phyloP scores from a whole-genome alignment of 2,113 vertebrate genomes.

The Gnathonemus echidnorhynchus region DNA sequence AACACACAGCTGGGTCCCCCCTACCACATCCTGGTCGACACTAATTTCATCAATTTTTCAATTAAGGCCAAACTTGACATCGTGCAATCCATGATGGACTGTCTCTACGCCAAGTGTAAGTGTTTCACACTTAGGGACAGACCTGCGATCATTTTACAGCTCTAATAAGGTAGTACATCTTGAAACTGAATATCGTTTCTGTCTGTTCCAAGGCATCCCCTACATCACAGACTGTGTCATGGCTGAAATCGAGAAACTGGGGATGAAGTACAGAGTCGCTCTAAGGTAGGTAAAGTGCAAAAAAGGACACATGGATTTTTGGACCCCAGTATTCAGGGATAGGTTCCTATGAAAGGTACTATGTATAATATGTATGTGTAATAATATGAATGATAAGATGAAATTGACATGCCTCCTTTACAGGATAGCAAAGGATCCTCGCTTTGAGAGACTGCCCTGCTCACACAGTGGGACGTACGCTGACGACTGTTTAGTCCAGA shows the following conservation, averaged over 20 bases:
- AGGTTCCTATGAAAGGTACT: not conserved
- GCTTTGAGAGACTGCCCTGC: slow-evolving; percentile 89
- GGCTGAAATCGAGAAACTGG: slow-evolving; percentile 96
- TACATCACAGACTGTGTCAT: slow-evolving; percentile 98
- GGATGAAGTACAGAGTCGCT: slow-evolving; percentile 91
- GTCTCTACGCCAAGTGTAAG: slow-evolving; percentile 96
- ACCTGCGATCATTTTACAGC: not conserved
- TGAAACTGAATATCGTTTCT: slow-evolving; percentile 9
- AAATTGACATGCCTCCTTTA: slow-evolving; percentile 7
- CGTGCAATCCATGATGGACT: slow-evolving; percentile 98
- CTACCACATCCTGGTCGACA: slow-evolving; percentile 90
- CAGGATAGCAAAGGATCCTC: slow-evolving; percentile 92
- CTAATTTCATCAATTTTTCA: slow-evolving; percentile 98
- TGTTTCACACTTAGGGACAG: slow-evolving; percentile 19
- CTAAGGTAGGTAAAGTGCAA: slow-evolving; percentile 67
- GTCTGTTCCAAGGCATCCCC: slow-evolving; percentile 73
- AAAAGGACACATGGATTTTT: not conserved
- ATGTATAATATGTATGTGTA: not conserved
- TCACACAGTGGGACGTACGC: slow-evolving; percentile 93
- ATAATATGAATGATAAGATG: not conserved
- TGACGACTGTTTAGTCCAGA: slow-evolving; percentile 94
- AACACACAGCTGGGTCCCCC: slow-evolving; percentile 94
- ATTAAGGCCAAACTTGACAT: slow-evolving; percentile 97
- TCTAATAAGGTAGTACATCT: not conserved
- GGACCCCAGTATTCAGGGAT: not conserved